phyloP scores from a whole-genome alignment of 2,888 invertebrate species.

The Cephus pygmeus region DNA sequence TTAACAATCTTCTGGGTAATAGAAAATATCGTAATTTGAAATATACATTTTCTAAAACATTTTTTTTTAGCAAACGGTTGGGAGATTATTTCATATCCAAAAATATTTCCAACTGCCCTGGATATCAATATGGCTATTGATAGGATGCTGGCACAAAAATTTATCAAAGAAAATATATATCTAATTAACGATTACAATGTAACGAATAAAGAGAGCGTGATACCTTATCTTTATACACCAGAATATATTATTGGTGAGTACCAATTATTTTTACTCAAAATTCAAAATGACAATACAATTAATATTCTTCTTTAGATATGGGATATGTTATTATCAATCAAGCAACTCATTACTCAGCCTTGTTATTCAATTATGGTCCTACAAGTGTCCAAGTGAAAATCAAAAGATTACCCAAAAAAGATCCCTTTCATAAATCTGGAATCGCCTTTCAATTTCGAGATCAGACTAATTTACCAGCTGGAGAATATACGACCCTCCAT shows the following conservation, averaged over 20 bases:
- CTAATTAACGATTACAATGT: constrained; percentile 56
- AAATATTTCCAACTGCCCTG: constrained; percentile 68
- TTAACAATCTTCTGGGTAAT: neutral
- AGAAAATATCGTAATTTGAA: neutral
- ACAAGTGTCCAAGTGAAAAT: constrained; percentile 66
- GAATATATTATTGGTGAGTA: constrained; percentile 67
- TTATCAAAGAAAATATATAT: constrained; percentile 66
- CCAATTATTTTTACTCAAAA: neutral
- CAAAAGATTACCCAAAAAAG: constrained; percentile 35
- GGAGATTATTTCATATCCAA: constrained; percentile 61
- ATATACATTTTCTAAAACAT: neutral
- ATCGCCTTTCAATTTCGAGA: constrained; percentile 55
- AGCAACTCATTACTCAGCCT: constrained; percentile 66
- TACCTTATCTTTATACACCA: constrained; percentile 68
- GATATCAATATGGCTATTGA: constrained; percentile 75
- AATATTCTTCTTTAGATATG: constrained; percentile 60
- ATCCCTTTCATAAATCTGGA: constrained; percentile 42
- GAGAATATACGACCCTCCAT: constrained; percentile 68
- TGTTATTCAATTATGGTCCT: constrained; percentile 71
- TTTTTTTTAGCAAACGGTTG: constrained; percentile 46
- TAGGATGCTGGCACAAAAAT: constrained; percentile 67
- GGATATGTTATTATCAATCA: constrained; percentile 69
- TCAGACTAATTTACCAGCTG: constrained; percentile 66
- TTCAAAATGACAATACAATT: neutral
- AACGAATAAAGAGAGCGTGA: constrained; percentile 54